These are phyloP conservation scores for Drosophila carrolli DNA, from an alignment of 1,140 invertebrate genomes.

Conservation along the genomic window DNA sequence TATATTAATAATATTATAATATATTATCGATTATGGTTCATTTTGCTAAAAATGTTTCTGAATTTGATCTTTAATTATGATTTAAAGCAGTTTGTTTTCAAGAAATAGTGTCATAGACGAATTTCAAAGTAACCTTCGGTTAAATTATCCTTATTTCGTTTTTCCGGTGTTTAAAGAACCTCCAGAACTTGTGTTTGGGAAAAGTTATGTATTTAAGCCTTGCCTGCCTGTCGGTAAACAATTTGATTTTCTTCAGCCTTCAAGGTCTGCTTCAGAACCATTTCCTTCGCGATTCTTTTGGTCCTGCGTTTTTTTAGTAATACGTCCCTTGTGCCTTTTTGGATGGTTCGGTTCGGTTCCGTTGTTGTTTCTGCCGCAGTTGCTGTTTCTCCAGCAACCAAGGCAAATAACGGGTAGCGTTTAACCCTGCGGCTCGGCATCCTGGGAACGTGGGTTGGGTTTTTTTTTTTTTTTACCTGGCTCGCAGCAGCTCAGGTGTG, in stretches of 20 bases:
- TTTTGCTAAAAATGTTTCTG: too few relatives aligned
- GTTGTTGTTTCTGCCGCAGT: conserved; percentile 25
- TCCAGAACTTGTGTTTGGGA: not conserved
- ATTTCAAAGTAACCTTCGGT: not conserved
- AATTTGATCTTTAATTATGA: too few relatives aligned
- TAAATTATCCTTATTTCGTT: not conserved
- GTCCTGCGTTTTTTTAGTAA: conserved; percentile 29
- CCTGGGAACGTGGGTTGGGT: conserved; percentile 15
- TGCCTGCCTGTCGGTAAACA: conserved; percentile 10
- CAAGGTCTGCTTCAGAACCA: conserved; percentile 23
- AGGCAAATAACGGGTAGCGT: conserved; percentile 69
- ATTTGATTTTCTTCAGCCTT: conserved; percentile 19
- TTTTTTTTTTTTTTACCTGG: conserved; percentile 18
- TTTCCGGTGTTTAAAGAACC: not conserved
- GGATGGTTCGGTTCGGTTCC: conserved; percentile 18
- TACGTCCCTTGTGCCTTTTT: conserved; percentile 60
- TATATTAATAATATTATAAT: too few relatives aligned
- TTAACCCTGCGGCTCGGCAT: conserved; percentile 51
- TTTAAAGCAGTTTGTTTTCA: too few relatives aligned
- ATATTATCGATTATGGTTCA: too few relatives aligned
- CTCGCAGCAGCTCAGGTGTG: conserved; percentile 40
- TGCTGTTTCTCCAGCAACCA: conserved; percentile 22
- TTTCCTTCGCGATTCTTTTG: conserved; percentile 32
- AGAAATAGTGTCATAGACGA: too few relatives aligned
- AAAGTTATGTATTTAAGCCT: conserved; percentile 9